Evolutionary conservation across 2,888 invertebrate genomes (phyloP).

Genomic region (Acrocera orbiculus): DNA sequence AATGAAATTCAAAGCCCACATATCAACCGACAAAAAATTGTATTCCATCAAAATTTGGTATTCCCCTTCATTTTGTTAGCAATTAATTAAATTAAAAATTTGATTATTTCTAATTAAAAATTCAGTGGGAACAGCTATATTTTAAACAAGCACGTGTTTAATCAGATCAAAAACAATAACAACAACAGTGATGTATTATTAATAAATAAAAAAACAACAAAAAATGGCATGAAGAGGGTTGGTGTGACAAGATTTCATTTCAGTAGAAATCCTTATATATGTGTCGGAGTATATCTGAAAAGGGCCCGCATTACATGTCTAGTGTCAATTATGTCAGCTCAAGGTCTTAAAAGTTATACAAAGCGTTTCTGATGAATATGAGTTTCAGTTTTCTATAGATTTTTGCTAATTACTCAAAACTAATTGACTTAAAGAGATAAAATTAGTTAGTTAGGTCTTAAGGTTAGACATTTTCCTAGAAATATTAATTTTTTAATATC

Average conservation of each 20-base stretch:
- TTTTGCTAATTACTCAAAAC: no score
- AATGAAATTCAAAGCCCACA: no score
- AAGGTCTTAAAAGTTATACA: conserved; percentile 7
- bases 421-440: no score
- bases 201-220: conserved; percentile 1
- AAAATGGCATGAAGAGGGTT: not conserved
- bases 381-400: no score
- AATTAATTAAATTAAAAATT: conserved; percentile 32
- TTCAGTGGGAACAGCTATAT: conserved; percentile 14
- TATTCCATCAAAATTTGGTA: no score
- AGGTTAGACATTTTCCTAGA: no score
- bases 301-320: conserved; percentile 14
- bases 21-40: no score
- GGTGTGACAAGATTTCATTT: not conserved
- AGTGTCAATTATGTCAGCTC: conserved; percentile 16
- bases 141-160: conserved; percentile 12
- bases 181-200: conserved; percentile 12
- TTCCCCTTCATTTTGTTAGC: no score
- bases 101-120: conserved; percentile 32
- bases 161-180: conserved; percentile 11
- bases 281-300: not conserved
- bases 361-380: no score
- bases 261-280: not conserved
- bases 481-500: no score
- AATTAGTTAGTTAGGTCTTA: no score